phyloP scores from a whole-genome alignment of 2,888 invertebrate genomes.

The Zaprionus obscuricornis region DNA sequence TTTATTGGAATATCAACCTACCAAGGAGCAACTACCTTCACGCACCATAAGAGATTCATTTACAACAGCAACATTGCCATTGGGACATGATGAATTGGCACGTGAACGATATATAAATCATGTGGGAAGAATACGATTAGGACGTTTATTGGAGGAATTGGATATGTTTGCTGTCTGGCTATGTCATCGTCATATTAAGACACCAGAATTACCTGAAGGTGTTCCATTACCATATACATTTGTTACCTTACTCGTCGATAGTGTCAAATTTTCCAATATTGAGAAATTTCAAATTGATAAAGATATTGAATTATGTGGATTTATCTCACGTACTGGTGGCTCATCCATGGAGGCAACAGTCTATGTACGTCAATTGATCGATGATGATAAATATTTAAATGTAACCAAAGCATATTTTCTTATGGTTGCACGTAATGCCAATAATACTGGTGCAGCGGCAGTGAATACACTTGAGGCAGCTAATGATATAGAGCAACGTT shows the following conservation, averaged over 20 bases:
- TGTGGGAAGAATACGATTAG: conserved; percentile 87
- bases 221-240: conserved; percentile 86
- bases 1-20: conserved; percentile 85
- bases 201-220: conserved; percentile 85
- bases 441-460: conserved; percentile 85
- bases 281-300: conserved; percentile 83
- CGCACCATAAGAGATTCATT: conserved; percentile 88
- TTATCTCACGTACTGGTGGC: conserved; percentile 89
- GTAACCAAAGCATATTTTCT: conserved; percentile 88
- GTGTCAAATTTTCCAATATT: conserved; percentile 85
- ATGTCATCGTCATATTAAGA: conserved; percentile 87
- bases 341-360: conserved; percentile 90
- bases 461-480: conserved; percentile 86
- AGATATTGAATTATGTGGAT: conserved; percentile 89
- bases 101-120: conserved; percentile 88
- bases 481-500: conserved; percentile 85
- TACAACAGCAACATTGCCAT: conserved; percentile 86
- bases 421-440: conserved; percentile 89
- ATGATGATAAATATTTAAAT: conserved; percentile 47
- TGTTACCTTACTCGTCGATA: conserved; percentile 90
- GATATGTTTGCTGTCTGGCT: conserved; percentile 90
- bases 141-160: conserved; percentile 89
- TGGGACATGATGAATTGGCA: conserved; percentile 85
- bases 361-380: conserved; percentile 86
- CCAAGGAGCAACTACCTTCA: conserved; percentile 85